Evolutionary conservation across 2,888 invertebrate species (phyloP).

Genomic region (Apeira syringaria): DNA sequence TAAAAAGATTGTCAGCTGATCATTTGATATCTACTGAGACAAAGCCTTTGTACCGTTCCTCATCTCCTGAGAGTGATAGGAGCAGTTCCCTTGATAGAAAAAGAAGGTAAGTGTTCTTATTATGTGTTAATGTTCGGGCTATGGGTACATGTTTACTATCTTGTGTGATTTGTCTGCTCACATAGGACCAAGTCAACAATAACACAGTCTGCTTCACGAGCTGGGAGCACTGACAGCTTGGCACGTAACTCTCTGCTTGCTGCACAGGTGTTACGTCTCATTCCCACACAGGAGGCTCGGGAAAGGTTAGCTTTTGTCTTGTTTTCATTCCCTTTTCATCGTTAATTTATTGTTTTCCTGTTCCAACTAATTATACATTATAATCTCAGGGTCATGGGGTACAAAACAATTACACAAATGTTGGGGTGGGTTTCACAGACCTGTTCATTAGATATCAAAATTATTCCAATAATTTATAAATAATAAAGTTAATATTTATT

Average conservation of each 20-base stretch:
- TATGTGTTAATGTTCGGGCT: conserved; percentile 12
- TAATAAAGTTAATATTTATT: too few relatives aligned
- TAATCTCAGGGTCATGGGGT: too few relatives aligned
- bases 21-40: conserved; percentile 73
- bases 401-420: too few relatives aligned
- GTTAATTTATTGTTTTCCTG: too few relatives aligned
- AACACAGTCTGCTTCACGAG: conserved; percentile 67
- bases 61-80: conserved; percentile 78
- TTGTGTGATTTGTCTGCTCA: conserved; percentile 34
- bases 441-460: too few relatives aligned
- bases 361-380: too few relatives aligned
- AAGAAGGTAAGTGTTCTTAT: conserved; percentile 54
- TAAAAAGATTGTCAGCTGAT: conserved; percentile 76
- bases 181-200: conserved; percentile 70
- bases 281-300: conserved; percentile 91
- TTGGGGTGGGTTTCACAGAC: too few relatives aligned
- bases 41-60: conserved; percentile 65
- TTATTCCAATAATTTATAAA: too few relatives aligned
- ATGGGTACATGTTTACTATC: conserved; percentile 19
- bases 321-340: too few relatives aligned
- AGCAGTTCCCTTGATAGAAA: conserved; percentile 77
- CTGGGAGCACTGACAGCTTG: conserved; percentile 86
- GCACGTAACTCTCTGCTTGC: conserved; percentile 90
- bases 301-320: conserved; percentile 81
- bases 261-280: conserved; percentile 91